A percentile compares a stretch with the other conserved stretches of the same genome.
phyloP scores from a whole-genome alignment of 1,140 invertebrate genomes.

The Pissodes strobi region DNA sequence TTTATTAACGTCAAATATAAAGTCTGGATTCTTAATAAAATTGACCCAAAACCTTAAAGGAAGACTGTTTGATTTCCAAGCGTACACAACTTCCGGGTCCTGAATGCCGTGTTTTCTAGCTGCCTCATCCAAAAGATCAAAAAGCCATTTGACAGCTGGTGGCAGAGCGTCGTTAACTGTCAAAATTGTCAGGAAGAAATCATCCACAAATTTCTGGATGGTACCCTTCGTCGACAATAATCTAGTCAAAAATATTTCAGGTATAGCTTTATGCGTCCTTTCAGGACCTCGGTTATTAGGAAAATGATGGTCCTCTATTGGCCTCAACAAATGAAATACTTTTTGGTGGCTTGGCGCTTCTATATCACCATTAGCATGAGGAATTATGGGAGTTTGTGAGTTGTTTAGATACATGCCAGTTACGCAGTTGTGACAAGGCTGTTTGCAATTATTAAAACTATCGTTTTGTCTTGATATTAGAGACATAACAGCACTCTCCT shows the following conservation, averaged over 20 bases:
- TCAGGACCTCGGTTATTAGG: slow-evolving; percentile 67
- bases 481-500: slow-evolving; percentile 93
- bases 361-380: slow-evolving; percentile 71
- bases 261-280: slow-evolving; percentile 88
- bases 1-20: slow-evolving; percentile 95
- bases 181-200: slow-evolving; percentile 88
- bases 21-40: slow-evolving; percentile 96
- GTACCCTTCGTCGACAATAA: slow-evolving; percentile 93
- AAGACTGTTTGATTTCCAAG: slow-evolving; percentile 95
- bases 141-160: slow-evolving; percentile 93
- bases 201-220: slow-evolving; percentile 95
- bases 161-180: slow-evolving; percentile 88
- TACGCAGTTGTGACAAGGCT: slow-evolving; percentile 78
- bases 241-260: slow-evolving; percentile 93
- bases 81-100: slow-evolving; percentile 89
- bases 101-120: slow-evolving; percentile 81
- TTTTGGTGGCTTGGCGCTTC: slow-evolving; percentile 71
- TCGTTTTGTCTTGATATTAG: slow-evolving; percentile 87
- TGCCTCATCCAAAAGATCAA: slow-evolving; percentile 91
- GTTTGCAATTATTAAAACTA: slow-evolving; percentile 78
- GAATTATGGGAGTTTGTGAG: slow-evolving; percentile 76
- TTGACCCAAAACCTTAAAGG: slow-evolving; percentile 96
- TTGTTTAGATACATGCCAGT: slow-evolving; percentile 75
- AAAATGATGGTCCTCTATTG: slow-evolving; percentile 74
- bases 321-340: slow-evolving; percentile 84